phyloP scores from a whole-genome alignment of 2,888 invertebrate genomes.

The Conus canariensis region DNA sequence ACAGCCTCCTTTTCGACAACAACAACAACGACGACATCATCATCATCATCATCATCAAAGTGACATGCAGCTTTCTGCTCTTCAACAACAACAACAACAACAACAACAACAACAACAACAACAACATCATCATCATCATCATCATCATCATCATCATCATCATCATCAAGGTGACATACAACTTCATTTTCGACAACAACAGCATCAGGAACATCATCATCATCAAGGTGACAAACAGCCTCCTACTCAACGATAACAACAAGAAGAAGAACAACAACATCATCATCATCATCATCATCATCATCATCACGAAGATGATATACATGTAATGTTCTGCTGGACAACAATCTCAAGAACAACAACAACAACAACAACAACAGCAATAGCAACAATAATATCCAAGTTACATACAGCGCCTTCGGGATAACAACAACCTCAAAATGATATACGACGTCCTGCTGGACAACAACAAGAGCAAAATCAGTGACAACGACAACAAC shows the following conservation, averaged over 20 bases:
- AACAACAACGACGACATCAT: neutral
- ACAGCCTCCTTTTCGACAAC: neutral
- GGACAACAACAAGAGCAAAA: too few relatives aligned
- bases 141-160: slow-evolving; percentile 17
- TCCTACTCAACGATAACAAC: neutral
- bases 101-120: slow-evolving; percentile 29
- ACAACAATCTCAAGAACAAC: too few relatives aligned
- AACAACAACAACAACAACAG: too few relatives aligned
- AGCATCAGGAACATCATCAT: neutral
- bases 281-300: neutral
- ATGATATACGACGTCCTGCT: too few relatives aligned
- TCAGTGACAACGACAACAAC: too few relatives aligned
- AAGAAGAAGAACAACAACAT: neutral
- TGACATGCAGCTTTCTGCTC: slow-evolving; percentile 20
- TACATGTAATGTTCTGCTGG: too few relatives aligned
- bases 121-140: slow-evolving; percentile 37
- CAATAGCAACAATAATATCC: too few relatives aligned
- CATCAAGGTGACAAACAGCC: neutral
- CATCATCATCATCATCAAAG: neutral
- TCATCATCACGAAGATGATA: too few relatives aligned
- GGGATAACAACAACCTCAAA: too few relatives aligned
- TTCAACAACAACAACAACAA: slow-evolving; percentile 37
- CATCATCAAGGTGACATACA: neutral
- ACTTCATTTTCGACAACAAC: neutral
- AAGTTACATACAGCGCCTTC: too few relatives aligned